Evolutionary conservation across 2,797 vertebrate genomes (phyloP).

Genomic region (Cyprinodon diabolis): DNA sequence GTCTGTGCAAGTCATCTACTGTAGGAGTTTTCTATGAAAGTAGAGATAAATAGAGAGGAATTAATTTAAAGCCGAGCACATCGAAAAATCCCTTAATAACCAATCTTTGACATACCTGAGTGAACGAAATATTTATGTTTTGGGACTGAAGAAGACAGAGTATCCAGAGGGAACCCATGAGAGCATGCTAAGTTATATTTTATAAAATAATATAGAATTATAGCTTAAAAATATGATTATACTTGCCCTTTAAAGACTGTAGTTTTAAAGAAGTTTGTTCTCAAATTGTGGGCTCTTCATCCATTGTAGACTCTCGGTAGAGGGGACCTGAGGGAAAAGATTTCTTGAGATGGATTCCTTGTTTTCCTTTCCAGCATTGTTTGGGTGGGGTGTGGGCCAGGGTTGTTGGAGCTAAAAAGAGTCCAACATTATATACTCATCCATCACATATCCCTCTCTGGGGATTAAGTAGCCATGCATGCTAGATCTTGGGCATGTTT

Average conservation of each 20-base stretch:
- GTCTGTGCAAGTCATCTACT: no score
- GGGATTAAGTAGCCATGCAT: conserved; percentile 62
- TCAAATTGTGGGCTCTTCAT: conserved; percentile 23
- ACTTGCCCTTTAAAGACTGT: conserved; percentile 7
- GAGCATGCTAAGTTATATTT: background rate
- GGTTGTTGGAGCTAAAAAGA: conserved; percentile 13
- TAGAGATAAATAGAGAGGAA: no score
- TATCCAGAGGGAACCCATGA: background rate
- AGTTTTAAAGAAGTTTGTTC: background rate
- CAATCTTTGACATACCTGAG: no score
- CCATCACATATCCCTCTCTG: conserved; percentile 51
- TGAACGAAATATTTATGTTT: background rate
- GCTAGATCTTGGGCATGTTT: conserved; percentile 72
- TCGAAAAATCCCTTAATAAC: no score
- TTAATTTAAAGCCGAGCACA: no score
- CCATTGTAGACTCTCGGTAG: conserved; percentile 33
- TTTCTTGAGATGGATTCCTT: conserved; percentile 43
- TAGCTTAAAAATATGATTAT: conserved; percentile 1
- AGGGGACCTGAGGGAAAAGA: conserved; percentile 24
- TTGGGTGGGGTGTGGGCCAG: conserved; percentile 29
- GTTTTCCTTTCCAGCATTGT: conserved; percentile 38
- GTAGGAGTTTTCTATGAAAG: no score
- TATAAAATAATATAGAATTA: background rate
- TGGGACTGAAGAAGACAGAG: background rate
- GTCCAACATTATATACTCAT: conserved; percentile 46